These are phyloP conservation scores for Ceriagrion tenellum DNA, from an alignment of 2,888 invertebrate species.

Conservation along the genomic window DNA sequence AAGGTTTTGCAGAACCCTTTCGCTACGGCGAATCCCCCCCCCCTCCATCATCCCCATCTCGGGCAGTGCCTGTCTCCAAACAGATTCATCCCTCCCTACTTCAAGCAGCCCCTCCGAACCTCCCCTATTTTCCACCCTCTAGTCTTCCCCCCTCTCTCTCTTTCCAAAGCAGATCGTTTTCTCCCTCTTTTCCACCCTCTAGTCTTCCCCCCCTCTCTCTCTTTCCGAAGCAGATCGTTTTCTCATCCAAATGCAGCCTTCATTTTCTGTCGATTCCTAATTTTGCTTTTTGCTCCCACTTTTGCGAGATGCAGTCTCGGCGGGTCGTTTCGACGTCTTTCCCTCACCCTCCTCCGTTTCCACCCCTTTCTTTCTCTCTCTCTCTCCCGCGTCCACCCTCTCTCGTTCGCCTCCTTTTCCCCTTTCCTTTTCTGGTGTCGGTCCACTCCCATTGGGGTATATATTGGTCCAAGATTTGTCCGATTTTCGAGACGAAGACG, in stretches of 20 bases:
- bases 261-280: background rate
- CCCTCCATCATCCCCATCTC: background rate
- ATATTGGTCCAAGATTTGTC: constrained; percentile 29
- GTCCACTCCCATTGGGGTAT: background rate
- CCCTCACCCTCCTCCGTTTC: background rate
- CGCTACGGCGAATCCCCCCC: background rate
- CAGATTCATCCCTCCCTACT: background rate
- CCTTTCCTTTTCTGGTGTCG: background rate
- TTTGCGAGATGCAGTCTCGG: background rate
- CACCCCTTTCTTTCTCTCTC: background rate
- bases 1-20: background rate
- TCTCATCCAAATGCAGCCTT: constrained; percentile 23
- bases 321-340: background rate
- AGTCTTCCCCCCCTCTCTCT: background rate
- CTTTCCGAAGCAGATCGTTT: background rate
- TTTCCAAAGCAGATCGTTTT: background rate
- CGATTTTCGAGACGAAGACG: constrained; percentile 52
- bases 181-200: background rate
- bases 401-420: background rate
- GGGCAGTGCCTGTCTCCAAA: background rate
- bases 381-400: background rate
- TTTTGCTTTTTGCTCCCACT: background rate
- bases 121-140: background rate
- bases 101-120: background rate
- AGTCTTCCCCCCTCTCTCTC: background rate